phyloP scores from a whole-genome alignment of 2,113 vertebrate genomes.

The Prunella fulvescens region DNA sequence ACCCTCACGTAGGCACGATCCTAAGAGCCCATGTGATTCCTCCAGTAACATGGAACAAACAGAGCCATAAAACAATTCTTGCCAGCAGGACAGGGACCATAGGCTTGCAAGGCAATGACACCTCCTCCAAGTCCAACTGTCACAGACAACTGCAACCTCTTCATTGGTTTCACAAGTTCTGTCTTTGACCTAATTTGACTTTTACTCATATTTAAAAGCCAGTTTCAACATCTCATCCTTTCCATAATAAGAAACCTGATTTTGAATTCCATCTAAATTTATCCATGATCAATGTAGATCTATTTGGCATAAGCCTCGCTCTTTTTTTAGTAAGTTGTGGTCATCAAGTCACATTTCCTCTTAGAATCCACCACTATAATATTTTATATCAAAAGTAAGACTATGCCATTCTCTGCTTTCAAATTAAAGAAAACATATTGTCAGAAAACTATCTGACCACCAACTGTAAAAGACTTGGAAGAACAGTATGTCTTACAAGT shows the following conservation, averaged over 20 bases:
- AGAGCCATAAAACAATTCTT: background rate
- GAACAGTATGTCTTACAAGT: background rate
- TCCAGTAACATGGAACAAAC: background rate
- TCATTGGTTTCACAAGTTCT: background rate
- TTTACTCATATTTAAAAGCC: background rate
- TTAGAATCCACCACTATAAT: background rate
- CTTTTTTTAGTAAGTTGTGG: background rate
- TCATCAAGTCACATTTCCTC: background rate
- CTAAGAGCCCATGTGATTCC: background rate
- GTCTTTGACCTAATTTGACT: background rate
- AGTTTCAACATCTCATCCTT: background rate
- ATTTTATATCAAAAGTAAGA: background rate
- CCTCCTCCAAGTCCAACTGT: background rate
- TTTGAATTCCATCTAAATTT: conserved; percentile 14
- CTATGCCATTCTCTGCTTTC: background rate
- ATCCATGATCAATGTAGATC: background rate
- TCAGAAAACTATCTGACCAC: background rate
- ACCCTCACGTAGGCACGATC: fast-evolving
- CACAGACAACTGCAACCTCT: background rate
- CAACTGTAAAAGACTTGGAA: background rate
- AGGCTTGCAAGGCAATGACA: background rate
- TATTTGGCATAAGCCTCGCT: background rate
- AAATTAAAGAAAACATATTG: background rate
- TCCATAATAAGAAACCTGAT: background rate
- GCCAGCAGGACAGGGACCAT: background rate